These are phyloP conservation scores for Acrocephalus kingi DNA, from an alignment of 2,113 vertebrate genomes.

Conservation along the genomic window DNA sequence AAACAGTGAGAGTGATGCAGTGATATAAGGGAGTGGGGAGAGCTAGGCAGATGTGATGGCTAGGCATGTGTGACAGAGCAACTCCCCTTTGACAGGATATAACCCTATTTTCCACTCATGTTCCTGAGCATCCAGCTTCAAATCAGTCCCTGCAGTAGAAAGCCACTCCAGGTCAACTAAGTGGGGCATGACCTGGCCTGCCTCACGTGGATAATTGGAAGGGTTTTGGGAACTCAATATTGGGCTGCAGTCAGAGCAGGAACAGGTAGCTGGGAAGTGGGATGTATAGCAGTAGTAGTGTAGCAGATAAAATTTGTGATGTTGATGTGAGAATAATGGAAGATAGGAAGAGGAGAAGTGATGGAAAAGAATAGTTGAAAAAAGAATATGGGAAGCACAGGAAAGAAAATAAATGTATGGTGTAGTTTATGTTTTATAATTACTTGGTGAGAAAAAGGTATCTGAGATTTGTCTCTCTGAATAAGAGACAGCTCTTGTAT, in stretches of 20 bases:
- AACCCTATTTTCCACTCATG: accelerated
- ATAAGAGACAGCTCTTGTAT: background rate
- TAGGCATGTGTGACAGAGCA: background rate
- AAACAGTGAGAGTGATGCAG: background rate
- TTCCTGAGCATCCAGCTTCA: background rate
- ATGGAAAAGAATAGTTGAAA: background rate
- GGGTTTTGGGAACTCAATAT: background rate
- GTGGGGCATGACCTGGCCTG: background rate
- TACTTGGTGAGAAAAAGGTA: background rate
- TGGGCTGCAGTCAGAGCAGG: background rate
- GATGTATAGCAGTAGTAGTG: background rate
- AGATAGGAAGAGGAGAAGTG: background rate
- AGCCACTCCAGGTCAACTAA: background rate
- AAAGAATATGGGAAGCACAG: background rate
- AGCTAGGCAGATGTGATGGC: background rate
- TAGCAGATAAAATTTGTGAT: background rate
- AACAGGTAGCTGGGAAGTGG: background rate
- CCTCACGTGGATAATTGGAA: background rate
- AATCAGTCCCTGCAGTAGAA: background rate
- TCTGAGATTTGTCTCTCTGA: background rate
- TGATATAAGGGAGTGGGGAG: background rate
- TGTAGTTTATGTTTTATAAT: background rate
- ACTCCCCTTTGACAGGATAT: background rate
- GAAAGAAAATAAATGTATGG: background rate
- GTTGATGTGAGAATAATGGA: background rate